A percentile compares a stretch with the other conserved stretches of the same genome.
These are phyloP conservation scores for Melanitta fusca DNA, from an alignment of 2,797 vertebrate species.

Conservation along the genomic window DNA sequence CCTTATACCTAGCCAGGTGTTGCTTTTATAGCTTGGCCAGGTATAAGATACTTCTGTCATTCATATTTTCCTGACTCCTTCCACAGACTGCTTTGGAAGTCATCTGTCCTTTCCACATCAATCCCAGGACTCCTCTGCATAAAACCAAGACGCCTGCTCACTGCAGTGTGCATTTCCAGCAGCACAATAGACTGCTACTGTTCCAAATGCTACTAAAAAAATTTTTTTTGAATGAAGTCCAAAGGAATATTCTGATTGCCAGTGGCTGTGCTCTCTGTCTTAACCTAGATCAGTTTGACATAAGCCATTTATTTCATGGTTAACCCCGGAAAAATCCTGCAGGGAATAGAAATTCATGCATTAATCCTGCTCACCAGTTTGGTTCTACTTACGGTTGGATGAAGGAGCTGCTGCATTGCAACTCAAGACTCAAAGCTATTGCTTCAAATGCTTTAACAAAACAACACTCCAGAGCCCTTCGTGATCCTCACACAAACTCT, in stretches of 20 bases:
- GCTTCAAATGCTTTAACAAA: constrained; percentile 20
- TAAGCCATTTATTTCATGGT: constrained; percentile 48
- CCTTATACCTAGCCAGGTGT: neutral
- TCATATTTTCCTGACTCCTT: neutral
- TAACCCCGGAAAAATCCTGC: constrained; percentile 37
- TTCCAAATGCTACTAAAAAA: neutral
- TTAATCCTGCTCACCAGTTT: constrained; percentile 43
- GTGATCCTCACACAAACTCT: constrained; percentile 23
- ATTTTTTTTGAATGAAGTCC: neutral
- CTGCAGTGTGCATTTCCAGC: neutral
- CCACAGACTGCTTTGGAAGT: neutral
- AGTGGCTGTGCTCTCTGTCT: constrained; percentile 13
- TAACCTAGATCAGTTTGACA: constrained; percentile 60
- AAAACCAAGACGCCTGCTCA: neutral
- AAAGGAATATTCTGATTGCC: constrained; percentile 20
- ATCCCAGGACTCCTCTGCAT: neutral
- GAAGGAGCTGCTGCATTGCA: neutral
- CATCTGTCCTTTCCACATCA: neutral
- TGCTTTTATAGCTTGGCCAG: neutral
- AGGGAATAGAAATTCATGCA: constrained; percentile 3
- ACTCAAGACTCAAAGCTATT: neutral
- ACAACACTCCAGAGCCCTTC: neutral
- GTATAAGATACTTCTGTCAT: neutral
- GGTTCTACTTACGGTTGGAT: neutral
- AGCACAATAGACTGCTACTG: neutral